phyloP scores from a whole-genome alignment of 2,797 vertebrate species.

The Manis crassicaudata region DNA sequence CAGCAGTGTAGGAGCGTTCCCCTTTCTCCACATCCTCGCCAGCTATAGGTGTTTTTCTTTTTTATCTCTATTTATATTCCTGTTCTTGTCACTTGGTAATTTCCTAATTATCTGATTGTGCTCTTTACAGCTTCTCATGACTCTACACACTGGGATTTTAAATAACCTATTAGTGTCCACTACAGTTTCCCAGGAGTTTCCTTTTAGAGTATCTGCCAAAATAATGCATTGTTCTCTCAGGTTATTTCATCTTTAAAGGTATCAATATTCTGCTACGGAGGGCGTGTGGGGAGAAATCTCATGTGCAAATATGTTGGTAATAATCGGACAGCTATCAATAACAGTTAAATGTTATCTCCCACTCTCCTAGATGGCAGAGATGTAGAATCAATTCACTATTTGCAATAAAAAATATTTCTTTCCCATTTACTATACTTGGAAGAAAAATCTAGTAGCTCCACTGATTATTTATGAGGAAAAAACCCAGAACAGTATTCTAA shows the following conservation, averaged over 20 bases:
- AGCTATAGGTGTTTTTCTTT: background rate
- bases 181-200: slow-evolving; percentile 44
- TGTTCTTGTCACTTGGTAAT: background rate
- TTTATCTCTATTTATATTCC: background rate
- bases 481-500: slow-evolving; percentile 17
- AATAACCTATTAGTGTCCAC: slow-evolving; percentile 46
- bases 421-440: slow-evolving; percentile 28
- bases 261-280: background rate
- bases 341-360: slow-evolving; percentile 63
- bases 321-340: slow-evolving; percentile 72
- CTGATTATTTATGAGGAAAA: slow-evolving; percentile 66
- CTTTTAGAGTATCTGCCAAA: slow-evolving; percentile 69
- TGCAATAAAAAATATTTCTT: slow-evolving; percentile 63
- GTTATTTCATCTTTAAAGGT: slow-evolving; percentile 69
- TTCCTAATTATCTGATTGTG: background rate
- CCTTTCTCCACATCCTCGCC: too few relatives aligned
- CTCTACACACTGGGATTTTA: background rate
- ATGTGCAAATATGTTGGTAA: slow-evolving; percentile 62
- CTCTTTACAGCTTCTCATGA: background rate
- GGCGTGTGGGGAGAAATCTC: slow-evolving; percentile 15
- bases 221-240: slow-evolving; percentile 61
- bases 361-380: background rate
- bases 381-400: slow-evolving; percentile 69
- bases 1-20: too few relatives aligned
- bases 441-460: slow-evolving; percentile 55